A percentile compares a stretch with the other conserved stretches of the same genome.
Evolutionary conservation across 2,888 invertebrate species (phyloP).

Genomic region (Eristalis tenax): DNA sequence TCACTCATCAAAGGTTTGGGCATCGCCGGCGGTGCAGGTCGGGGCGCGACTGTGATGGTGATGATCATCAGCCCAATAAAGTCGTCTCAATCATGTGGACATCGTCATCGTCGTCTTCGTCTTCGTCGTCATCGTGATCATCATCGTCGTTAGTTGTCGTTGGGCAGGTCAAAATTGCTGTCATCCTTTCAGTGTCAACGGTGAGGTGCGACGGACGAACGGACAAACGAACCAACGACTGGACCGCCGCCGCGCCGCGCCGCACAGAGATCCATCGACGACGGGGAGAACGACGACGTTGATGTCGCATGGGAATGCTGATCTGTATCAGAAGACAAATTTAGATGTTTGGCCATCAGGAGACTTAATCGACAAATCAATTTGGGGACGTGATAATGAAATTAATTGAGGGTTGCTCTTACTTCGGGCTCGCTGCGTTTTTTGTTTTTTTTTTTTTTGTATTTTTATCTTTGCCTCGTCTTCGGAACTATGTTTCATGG

Average conservation of each 20-base stretch:
- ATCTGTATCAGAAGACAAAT: slow-evolving; percentile 72
- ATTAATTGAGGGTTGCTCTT: slow-evolving; percentile 74
- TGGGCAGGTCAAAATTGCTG: slow-evolving; percentile 68
- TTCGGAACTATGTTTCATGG: slow-evolving; percentile 64
- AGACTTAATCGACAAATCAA: slow-evolving; percentile 74
- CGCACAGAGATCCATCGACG: neutral
- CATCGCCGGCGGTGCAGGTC: neutral
- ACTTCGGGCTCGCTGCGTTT: slow-evolving; percentile 49
- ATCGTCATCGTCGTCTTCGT: slow-evolving; percentile 11
- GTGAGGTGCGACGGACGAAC: slow-evolving; percentile 3
- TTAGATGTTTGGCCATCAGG: slow-evolving; percentile 73
- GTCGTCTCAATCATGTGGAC: slow-evolving; percentile 58
- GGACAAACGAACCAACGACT: slow-evolving; percentile 9
- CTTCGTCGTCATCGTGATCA: slow-evolving; percentile 17
- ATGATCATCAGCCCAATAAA: slow-evolving; percentile 67
- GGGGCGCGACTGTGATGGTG: slow-evolving; percentile 6
- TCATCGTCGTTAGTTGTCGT: slow-evolving; percentile 20
- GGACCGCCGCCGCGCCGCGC: neutral
- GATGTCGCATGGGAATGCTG: slow-evolving; percentile 62
- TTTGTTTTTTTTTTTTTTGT: slow-evolving; percentile 18
- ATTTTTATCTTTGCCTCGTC: slow-evolving; percentile 48
- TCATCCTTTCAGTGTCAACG: slow-evolving; percentile 67
- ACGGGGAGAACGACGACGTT: slow-evolving; percentile 40
- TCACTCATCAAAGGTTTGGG: neutral
- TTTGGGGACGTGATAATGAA: slow-evolving; percentile 74